These are phyloP conservation scores for Chlorocebus sabaeus DNA, from an alignment of 2,113 vertebrate species.

Conservation along the genomic window DNA sequence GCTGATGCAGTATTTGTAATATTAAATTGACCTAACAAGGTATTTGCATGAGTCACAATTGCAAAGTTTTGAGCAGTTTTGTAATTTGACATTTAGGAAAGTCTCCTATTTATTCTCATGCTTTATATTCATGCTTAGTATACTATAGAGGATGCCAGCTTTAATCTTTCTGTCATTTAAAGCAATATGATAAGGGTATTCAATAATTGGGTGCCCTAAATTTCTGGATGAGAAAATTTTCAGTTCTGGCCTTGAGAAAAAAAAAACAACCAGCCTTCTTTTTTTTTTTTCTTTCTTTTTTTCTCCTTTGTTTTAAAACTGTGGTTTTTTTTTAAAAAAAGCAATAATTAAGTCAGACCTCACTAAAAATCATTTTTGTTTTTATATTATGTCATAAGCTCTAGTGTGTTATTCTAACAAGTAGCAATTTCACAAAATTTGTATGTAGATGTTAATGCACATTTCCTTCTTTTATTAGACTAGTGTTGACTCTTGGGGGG, in stretches of 20 bases:
- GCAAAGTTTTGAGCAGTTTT: slow-evolving; percentile 82
- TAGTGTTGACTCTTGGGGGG: slow-evolving; percentile 28
- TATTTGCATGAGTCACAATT: slow-evolving; percentile 83
- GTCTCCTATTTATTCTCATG: slow-evolving; percentile 87
- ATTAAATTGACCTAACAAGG: slow-evolving; percentile 77
- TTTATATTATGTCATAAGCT: slow-evolving; percentile 64
- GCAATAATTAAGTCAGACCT: slow-evolving; percentile 72
- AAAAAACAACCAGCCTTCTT: slow-evolving; percentile 53
- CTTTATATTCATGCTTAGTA: slow-evolving; percentile 84
- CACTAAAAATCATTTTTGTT: slow-evolving; percentile 59
- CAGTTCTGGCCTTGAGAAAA: slow-evolving; percentile 54
- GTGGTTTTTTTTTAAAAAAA: slow-evolving; percentile 45
- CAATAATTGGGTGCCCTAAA: slow-evolving; percentile 73
- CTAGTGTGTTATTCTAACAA: slow-evolving; percentile 63
- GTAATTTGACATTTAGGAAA: slow-evolving; percentile 79
- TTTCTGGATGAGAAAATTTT: slow-evolving; percentile 81
- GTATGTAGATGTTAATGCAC: slow-evolving; percentile 68
- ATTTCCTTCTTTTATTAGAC: slow-evolving; percentile 73
- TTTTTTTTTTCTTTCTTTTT: not conserved
- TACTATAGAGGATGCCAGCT: slow-evolving; percentile 78
- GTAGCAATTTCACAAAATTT: slow-evolving; percentile 62
- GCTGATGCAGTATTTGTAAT: slow-evolving; percentile 84
- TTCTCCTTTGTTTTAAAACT: slow-evolving; percentile 47
- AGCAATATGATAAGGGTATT: slow-evolving; percentile 80
- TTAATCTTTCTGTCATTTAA: slow-evolving; percentile 78